Percentiles rank a stretch among this genome's conserved stretches.
Conservation (phyloP, 2,113 vertebrate species). For the Bos indicus region DNA sequence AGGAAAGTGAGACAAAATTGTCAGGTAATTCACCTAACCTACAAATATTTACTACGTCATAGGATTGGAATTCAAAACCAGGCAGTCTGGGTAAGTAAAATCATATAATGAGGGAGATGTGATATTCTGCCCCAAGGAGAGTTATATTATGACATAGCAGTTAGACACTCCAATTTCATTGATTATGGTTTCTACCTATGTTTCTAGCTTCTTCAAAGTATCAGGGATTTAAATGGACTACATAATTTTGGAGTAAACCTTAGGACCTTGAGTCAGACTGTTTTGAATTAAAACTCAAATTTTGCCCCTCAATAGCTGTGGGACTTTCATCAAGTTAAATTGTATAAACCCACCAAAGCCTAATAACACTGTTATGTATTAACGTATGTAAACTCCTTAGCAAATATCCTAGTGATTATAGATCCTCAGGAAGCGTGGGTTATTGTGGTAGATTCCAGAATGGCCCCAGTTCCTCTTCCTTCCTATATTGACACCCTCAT, state of each 20-base stretch:
- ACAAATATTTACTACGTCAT: not conserved
- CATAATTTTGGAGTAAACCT: not conserved
- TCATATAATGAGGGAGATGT: not conserved
- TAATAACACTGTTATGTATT: not conserved
- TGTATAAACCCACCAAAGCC: not conserved
- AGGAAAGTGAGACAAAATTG: not conserved
- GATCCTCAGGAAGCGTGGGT: not conserved
- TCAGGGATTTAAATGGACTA: not conserved
- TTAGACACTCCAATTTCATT: not conserved
- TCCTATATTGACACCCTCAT: not conserved
- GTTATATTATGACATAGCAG: not conserved
- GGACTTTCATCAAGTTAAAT: not conserved
- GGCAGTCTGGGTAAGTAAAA: not conserved
- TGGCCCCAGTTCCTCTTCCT: not conserved
- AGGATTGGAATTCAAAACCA: not conserved
- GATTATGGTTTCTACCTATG: not conserved
- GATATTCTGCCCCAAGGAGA: not conserved
- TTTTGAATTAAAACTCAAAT: not conserved
- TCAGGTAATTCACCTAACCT: not conserved
- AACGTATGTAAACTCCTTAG: not conserved
- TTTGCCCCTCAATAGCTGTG: not conserved
- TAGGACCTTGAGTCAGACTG: not conserved
- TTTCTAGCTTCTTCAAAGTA: not conserved
- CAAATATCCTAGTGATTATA: not conserved
- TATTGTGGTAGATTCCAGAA: not conserved